Evolutionary conservation across 92 coral and sea anemone species (phyloP).

Genomic region (Plumapathes pennacea): DNA sequence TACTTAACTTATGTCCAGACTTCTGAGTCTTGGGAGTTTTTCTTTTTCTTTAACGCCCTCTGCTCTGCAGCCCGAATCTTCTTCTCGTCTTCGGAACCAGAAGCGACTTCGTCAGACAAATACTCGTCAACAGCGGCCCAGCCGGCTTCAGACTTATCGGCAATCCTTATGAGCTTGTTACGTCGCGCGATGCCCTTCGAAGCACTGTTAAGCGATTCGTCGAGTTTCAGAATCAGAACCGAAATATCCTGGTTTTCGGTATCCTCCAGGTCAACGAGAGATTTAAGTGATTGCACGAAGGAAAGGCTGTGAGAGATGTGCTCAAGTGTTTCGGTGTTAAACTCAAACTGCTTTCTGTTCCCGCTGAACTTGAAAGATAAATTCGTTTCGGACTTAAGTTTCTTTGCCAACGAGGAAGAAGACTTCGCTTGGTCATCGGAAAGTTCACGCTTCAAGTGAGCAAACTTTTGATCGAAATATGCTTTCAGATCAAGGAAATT

Average conservation of each 20-base stretch:
- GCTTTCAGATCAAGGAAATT: neutral
- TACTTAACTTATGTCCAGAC: too few species aligned
- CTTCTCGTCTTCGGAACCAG: conserved; percentile 45
- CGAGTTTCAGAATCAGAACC: neutral
- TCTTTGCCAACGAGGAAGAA: conserved; percentile 1
- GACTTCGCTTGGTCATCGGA: conserved; percentile 6
- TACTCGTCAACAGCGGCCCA: conserved; percentile 22
- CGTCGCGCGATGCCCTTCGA: too few species aligned
- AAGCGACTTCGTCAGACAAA: conserved; percentile 40
- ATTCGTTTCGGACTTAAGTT: conserved; percentile 13
- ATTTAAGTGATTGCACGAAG: conserved; percentile 4
- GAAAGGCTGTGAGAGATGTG: conserved; percentile 9
- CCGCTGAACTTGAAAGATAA: conserved; percentile 9
- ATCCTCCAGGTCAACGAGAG: conserved; percentile 3
- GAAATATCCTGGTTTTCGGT: conserved; percentile 4
- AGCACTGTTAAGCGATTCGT: conserved; percentile 6
- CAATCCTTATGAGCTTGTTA: neutral
- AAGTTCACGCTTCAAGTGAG: neutral
- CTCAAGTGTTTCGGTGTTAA: conserved; percentile 2
- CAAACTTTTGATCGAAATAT: conserved; percentile 2
- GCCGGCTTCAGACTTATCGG: conserved; percentile 1
- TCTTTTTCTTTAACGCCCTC: conserved; percentile 19
- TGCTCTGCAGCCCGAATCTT: conserved; percentile 25
- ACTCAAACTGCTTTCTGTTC: conserved; percentile 3
- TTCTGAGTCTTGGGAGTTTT: too few species aligned